phyloP scores from a whole-genome alignment of 2,888 invertebrate genomes.

The Trissoscelio sp. region DNA sequence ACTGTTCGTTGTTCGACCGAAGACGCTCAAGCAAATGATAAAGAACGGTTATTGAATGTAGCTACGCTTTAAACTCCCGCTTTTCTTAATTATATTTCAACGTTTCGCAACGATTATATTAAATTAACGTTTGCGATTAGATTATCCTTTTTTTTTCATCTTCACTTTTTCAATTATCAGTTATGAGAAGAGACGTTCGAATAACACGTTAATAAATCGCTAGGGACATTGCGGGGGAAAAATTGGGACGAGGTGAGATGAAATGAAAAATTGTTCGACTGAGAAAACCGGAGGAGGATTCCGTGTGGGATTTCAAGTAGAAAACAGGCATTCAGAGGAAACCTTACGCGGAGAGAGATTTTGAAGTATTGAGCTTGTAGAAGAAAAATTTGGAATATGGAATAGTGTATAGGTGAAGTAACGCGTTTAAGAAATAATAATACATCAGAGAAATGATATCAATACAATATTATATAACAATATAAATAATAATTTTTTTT shows the following conservation, averaged over 20 bases:
- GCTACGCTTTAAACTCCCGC: no score
- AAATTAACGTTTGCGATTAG: no score
- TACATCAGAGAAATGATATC: no score
- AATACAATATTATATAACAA: background rate
- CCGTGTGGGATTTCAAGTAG: constrained; percentile 62
- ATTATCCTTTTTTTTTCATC: background rate
- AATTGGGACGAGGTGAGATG: constrained; percentile 52
- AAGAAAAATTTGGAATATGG: constrained; percentile 51
- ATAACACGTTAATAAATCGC: constrained; percentile 46
- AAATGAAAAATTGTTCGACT: constrained; percentile 64
- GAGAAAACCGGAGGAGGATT: constrained; percentile 44
- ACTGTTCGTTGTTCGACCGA: background rate
- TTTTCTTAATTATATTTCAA: no score
- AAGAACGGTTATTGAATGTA: constrained; percentile 29
- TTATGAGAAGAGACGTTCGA: constrained; percentile 8
- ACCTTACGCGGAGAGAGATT: constrained; percentile 42
- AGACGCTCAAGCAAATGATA: constrained; percentile 23
- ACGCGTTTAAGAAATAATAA: constrained; percentile 36
- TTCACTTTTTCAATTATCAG: constrained; percentile 24
- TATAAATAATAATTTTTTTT: no score
- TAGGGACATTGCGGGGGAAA: constrained; percentile 23
- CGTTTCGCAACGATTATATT: constrained; percentile 12
- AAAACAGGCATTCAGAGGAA: constrained; percentile 58
- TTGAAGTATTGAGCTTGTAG: constrained; percentile 49
- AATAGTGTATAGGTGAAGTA: background rate